phyloP scores from a whole-genome alignment of 2,797 vertebrate species.

The Psittacula echo region DNA sequence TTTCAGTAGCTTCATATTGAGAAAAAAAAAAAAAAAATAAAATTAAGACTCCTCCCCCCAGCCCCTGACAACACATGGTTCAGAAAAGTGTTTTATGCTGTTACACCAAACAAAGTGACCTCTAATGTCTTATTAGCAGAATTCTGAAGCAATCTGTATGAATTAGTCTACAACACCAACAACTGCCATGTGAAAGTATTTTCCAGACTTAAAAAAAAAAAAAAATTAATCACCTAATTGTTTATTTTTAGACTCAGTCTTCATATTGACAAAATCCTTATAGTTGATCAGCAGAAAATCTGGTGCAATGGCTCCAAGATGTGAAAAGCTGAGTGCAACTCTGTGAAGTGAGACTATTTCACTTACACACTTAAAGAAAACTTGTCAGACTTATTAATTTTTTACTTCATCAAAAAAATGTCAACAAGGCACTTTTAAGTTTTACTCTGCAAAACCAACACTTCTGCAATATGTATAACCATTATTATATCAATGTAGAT shows the following conservation, averaged over 20 bases:
- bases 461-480: neutral
- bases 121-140: neutral
- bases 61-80: fast-evolving
- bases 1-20: neutral
- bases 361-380: neutral
- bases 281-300: neutral
- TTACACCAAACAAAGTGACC: neutral
- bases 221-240: neutral
- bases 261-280: neutral
- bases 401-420: neutral
- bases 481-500: neutral
- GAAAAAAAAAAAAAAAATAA: neutral
- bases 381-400: neutral
- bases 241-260: neutral
- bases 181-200: neutral
- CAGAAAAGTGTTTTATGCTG: neutral
- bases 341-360: neutral
- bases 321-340: neutral
- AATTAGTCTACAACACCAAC: neutral
- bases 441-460: neutral
- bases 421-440: neutral
- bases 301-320: neutral
- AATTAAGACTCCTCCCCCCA: neutral
- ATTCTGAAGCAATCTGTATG: neutral
- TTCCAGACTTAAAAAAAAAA: neutral